Evolutionary conservation across 1,140 invertebrate species (phyloP).

Genomic region (Drosophila yakuba): DNA sequence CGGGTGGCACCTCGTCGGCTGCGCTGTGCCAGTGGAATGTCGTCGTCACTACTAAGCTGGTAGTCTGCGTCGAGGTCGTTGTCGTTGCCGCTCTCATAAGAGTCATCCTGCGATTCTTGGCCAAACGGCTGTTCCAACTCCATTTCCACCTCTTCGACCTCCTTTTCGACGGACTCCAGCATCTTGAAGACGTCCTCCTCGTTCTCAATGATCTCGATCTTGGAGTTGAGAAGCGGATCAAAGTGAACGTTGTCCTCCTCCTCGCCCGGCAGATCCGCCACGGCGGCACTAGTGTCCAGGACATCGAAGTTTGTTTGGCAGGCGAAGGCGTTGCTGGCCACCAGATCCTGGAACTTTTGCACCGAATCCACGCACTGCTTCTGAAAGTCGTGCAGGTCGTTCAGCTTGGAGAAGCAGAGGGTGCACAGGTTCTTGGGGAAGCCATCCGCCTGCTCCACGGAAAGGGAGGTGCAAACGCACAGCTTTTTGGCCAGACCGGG

Average conservation of each 20-base stretch:
- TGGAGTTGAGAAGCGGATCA: constrained; percentile 75
- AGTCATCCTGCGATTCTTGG: constrained; percentile 31
- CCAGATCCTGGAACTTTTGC: constrained; percentile 77
- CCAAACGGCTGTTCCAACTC: constrained; percentile 23
- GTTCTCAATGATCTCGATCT: constrained; percentile 78
- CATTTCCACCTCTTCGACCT: constrained; percentile 62
- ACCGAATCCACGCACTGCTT: constrained; percentile 73
- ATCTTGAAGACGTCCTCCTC: constrained; percentile 82
- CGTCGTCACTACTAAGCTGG: constrained; percentile 70
- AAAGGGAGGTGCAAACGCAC: constrained; percentile 72
- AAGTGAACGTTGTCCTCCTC: constrained; percentile 76
- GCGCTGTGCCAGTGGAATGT: constrained; percentile 67
- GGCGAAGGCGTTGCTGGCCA: constrained; percentile 66
- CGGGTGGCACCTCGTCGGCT: constrained; percentile 13
- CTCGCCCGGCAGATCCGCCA: constrained; percentile 43
- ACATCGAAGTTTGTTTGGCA: constrained; percentile 59
- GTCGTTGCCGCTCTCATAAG: constrained; percentile 58
- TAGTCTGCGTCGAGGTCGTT: constrained; percentile 51
- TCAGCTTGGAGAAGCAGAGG: constrained; percentile 67
- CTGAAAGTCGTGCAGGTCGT: constrained; percentile 76
- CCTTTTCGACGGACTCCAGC: constrained; percentile 77
- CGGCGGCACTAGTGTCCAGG: constrained; percentile 38
- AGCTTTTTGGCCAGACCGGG: constrained; percentile 78
- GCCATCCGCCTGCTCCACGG: constrained; percentile 75
- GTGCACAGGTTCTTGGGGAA: constrained; percentile 79